Conservation (phyloP, 2,113 vertebrate genomes). For the Atractosteus spatula region DNA sequence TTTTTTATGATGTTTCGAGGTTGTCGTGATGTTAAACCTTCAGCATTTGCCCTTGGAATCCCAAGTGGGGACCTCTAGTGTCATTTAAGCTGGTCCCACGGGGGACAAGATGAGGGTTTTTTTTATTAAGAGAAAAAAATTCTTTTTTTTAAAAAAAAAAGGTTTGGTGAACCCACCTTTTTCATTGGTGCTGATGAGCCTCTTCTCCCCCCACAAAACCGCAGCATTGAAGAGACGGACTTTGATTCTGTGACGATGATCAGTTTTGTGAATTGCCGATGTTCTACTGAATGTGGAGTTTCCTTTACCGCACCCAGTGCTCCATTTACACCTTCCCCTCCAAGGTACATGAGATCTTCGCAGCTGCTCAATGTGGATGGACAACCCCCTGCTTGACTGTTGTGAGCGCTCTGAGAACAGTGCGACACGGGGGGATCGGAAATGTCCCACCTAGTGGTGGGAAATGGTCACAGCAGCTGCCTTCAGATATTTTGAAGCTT, state of each 20-base stretch:
- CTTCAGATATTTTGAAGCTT: conserved; percentile 23
- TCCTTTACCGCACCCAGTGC: conserved; percentile 20
- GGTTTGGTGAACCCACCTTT: conserved; percentile 43
- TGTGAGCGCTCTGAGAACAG: no score
- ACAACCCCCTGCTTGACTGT: no score
- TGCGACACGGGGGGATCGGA: no score
- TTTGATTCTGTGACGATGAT: conserved; percentile 39
- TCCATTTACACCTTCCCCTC: not conserved
- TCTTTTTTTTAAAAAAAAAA: conserved; percentile 44
- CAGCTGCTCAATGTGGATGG: no score
- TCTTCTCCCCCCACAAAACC: conserved; percentile 12
- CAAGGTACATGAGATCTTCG: no score
- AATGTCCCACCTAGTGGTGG: no score
- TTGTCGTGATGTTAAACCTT: not conserved
- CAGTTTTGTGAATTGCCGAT: conserved; percentile 33
- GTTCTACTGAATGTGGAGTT: conserved; percentile 31
- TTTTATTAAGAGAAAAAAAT: conserved; percentile 20
- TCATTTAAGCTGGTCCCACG: conserved; percentile 13
- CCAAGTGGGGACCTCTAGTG: conserved; percentile 11
- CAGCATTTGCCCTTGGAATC: conserved; percentile 18
- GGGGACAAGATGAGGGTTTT: conserved; percentile 25
- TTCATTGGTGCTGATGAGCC: conserved; percentile 55
- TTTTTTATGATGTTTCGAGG: conserved; percentile 25
- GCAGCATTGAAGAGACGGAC: conserved; percentile 31
- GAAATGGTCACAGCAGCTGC: no score